These are phyloP conservation scores for Willisornis vidua DNA, from an alignment of 2,113 vertebrate species.

Conservation along the genomic window DNA sequence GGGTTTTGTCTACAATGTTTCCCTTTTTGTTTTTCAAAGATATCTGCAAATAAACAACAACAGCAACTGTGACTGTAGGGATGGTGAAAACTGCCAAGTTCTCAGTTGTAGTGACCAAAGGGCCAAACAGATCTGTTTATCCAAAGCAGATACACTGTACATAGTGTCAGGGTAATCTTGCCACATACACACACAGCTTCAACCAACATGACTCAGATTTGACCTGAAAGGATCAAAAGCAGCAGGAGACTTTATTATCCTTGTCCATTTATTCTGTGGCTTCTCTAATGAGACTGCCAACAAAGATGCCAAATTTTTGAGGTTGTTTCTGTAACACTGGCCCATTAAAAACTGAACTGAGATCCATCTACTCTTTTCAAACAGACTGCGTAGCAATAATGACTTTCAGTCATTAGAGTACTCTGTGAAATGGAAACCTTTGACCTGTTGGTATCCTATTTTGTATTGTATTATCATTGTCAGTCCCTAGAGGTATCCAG, in stretches of 20 bases:
- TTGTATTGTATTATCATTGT: slow-evolving; percentile 70
- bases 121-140: slow-evolving; percentile 46
- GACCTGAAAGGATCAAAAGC: slow-evolving; percentile 61
- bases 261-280: slow-evolving; percentile 68
- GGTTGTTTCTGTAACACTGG: slow-evolving; percentile 66
- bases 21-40: slow-evolving; percentile 20
- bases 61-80: slow-evolving; percentile 7
- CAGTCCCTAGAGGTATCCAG: slow-evolving; percentile 64
- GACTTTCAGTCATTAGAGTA: slow-evolving; percentile 69
- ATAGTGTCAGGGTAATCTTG: slow-evolving; percentile 6
- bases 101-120: slow-evolving; percentile 21
- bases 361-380: slow-evolving; percentile 67
- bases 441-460: slow-evolving; percentile 69
- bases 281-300: slow-evolving; percentile 70
- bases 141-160: background rate
- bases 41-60: slow-evolving; percentile 37
- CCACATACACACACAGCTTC: slow-evolving; percentile 16
- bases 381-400: slow-evolving; percentile 68
- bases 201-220: slow-evolving; percentile 43
- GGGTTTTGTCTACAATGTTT: background rate
- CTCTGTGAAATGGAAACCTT: slow-evolving; percentile 71
- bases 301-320: slow-evolving; percentile 73
- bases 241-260: slow-evolving; percentile 67
- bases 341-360: slow-evolving; percentile 68
- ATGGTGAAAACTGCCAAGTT: background rate